Conservation (phyloP, 2,797 vertebrate species). For the Kryptolebias ocellatus region DNA sequence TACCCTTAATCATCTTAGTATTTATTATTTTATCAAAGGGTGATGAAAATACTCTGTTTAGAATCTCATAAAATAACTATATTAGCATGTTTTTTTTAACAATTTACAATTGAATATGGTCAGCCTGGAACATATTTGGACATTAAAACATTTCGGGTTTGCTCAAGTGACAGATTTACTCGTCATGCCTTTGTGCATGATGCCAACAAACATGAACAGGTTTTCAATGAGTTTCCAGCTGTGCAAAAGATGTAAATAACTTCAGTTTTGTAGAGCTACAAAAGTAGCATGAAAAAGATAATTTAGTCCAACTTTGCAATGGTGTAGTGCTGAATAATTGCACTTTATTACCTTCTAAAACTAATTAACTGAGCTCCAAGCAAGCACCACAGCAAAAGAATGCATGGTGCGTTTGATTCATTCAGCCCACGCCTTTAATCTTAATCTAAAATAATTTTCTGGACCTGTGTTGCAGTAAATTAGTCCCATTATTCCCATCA, state of each 20-base stretch:
- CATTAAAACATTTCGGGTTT: too few relatives aligned
- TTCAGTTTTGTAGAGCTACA: neutral
- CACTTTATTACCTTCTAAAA: neutral
- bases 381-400: neutral
- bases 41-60: too few relatives aligned
- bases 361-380: neutral
- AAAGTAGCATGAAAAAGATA: neutral
- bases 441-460: conserved; percentile 20
- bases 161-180: too few relatives aligned
- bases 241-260: neutral
- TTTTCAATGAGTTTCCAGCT: neutral
- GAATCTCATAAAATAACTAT: too few relatives aligned
- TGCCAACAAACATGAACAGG: neutral
- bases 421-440: conserved; percentile 18
- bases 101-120: too few relatives aligned
- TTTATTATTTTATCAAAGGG: too few relatives aligned
- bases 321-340: neutral
- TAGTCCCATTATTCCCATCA: conserved; percentile 13
- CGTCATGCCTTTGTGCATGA: neutral
- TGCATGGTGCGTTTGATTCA: neutral
- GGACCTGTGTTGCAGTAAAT: conserved; percentile 28
- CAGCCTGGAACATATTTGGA: too few relatives aligned
- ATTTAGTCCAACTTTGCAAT: neutral
- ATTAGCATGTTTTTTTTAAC: too few relatives aligned
- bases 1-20: too few relatives aligned